Percentiles rank a stretch among this genome's conserved stretches.
These are phyloP conservation scores for Nomada fucata DNA, from an alignment of 2,888 invertebrate species.

Conservation along the genomic window DNA sequence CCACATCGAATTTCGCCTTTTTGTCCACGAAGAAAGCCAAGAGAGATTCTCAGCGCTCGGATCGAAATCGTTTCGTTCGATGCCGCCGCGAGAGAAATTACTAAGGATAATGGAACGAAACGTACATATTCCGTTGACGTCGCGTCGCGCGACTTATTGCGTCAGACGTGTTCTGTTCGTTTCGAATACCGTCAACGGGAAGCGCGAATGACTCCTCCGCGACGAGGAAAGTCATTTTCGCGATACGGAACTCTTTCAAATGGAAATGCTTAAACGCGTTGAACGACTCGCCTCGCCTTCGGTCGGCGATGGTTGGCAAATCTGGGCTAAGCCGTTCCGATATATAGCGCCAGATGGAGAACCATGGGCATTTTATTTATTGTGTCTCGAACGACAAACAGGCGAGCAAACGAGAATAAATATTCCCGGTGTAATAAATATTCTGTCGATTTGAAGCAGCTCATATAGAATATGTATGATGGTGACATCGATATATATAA, in stretches of 20 bases:
- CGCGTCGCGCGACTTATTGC: neutral
- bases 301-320: conserved; percentile 15
- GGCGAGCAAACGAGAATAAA: conserved; percentile 33
- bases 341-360: conserved; percentile 12
- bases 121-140: neutral
- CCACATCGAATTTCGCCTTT: conserved; percentile 15
- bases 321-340: conserved; percentile 3
- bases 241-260: neutral
- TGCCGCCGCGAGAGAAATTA: conserved; percentile 10
- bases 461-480: conserved; percentile 28
- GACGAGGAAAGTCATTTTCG: conserved; percentile 28
- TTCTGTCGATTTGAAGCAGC: conserved; percentile 9
- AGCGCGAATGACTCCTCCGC: neutral
- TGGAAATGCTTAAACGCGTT: neutral
- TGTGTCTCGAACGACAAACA: conserved; percentile 10
- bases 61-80: neutral
- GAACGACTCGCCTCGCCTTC: neutral
- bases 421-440: conserved; percentile 35
- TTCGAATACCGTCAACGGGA: conserved; percentile 1
- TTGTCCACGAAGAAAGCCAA: conserved; percentile 15
- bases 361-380: neutral
- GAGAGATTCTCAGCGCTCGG: neutral
- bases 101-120: conserved; percentile 23
- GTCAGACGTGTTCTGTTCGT: neutral
- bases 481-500: conserved; percentile 6